Base-by-base conservation (phyloP, 2,888 invertebrate genomes). In the Anodontia alba region DNA sequence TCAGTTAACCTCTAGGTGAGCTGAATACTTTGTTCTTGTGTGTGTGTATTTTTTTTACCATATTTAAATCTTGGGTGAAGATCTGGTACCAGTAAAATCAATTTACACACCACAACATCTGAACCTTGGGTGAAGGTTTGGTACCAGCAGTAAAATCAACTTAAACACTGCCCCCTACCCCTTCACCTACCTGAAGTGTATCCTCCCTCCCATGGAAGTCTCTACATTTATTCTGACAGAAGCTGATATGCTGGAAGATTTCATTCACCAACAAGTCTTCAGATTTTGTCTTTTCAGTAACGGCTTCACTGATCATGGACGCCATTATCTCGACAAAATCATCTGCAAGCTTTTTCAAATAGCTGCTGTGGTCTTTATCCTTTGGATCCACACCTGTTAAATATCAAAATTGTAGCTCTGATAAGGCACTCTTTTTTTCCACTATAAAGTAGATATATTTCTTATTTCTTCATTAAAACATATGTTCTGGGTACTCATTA, bases 221-320 rank as follows among this genome's bases (percentile, higher is more conserved):
- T 93, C 96, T 96, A 84, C 96, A 96, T 84, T 96, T 96, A 93
- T 96, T 96, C 95, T 97, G 96, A 94, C 97, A 96, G 95, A 97
- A 96, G 89, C 96, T 95, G 74, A 96, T 95, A 94, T 98, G 97
- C 94, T 96, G 96, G 91, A 96, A 96, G 79, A 97, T 94, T 91
- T 97, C 97, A 8, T 86, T 75, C 7, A 80, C 54, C 17, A 87
- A 31, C 1, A 84, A 76, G 31, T 86, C 88, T 31, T 81, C 76
- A 12, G 43, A 42, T 26, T 67, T 67, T 1, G 72, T 17, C 46
- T 81, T 71, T 36, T 86, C 81, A 5, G 81, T 78, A 3, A 92
- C 89, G 10, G 88, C 91, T 20, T 96, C 95, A 90, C 96, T 96
- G 57, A 97, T 96, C 91, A 96, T 96, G 78, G 96, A 96, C 87